Evolutionary conservation across 1,140 invertebrate species (phyloP), one percentile per base, ranked within the genome.

Genomic region (Neodiprion lecontei): DNA sequence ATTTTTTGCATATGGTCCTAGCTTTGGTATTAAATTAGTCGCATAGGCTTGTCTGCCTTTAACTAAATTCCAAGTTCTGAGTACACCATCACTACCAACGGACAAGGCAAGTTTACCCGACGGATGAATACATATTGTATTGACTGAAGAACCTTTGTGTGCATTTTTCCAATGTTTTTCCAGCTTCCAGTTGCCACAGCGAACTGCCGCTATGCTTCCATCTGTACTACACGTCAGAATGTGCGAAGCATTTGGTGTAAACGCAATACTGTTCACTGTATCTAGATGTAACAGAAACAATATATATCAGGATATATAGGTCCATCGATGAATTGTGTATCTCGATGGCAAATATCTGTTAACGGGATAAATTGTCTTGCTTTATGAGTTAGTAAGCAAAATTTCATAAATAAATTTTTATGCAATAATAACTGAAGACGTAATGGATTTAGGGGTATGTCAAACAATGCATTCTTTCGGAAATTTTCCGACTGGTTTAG

Each of bases 1-100:
- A 86, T 82, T 80, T 81, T 88, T 86, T 82, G 91, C 83, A 80
- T 89, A 79, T 0, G 78, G 48, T 84, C 89, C 86, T 87, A 91
- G 84, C 82, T 92, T 93, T 68, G 89, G 92, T 21, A 90, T 89
- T 28, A 98, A 86, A 86, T 98, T 98, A 3, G 94, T 96, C 1
- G 94, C 93, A 85, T 95, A 99, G 4, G 96, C 96, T 82, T 92
- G 92, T 78, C 96, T 90, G 0, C 97, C 97, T 88, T 97, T 98
- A 0, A 99, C 89, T 74, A 99, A 88, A 90, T 99, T 98, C 97
- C 97, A 99, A 1, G 96, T 98, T 79, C 94, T 90, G 21, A 99
- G 87, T 4, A 94, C 94, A 74, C 92, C 92, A 87, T 98, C 97
- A 73, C 91, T 91, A 17, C 96, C 96, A 17, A 97, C 91, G 17